phyloP scores from a whole-genome alignment of 2,888 invertebrate genomes.

The Sphecodes monilicornis region DNA sequence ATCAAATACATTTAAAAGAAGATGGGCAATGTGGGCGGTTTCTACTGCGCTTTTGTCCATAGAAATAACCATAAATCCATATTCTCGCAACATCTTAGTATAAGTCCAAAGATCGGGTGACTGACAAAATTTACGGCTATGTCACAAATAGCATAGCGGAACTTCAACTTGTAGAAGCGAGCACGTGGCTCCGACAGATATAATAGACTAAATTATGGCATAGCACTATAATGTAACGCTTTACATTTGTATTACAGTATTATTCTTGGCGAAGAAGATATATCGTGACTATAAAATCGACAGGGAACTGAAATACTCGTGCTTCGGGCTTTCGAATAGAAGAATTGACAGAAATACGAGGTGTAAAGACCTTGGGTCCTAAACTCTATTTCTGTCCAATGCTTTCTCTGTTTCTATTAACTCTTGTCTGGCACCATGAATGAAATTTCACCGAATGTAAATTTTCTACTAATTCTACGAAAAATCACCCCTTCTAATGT shows the following conservation, averaged over 20 bases:
- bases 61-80: too few species aligned
- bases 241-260: conserved; percentile 6
- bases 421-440: neutral
- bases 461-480: neutral
- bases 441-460: neutral
- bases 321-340: neutral
- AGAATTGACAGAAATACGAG: conserved; percentile 11
- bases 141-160: neutral
- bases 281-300: conserved; percentile 8
- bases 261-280: conserved; percentile 5
- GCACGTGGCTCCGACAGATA: neutral
- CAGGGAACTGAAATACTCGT: conserved; percentile 2
- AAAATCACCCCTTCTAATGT: neutral
- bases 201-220: neutral
- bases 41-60: too few species aligned
- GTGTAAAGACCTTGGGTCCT: neutral
- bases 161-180: neutral
- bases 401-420: neutral
- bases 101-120: neutral
- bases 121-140: neutral
- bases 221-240: neutral
- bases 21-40: neutral
- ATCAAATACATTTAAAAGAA: neutral
- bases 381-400: neutral
- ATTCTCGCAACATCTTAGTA: neutral